Evolutionary conservation across 2,888 invertebrate species (phyloP).

Genomic region (Lacanobia oleracea): DNA sequence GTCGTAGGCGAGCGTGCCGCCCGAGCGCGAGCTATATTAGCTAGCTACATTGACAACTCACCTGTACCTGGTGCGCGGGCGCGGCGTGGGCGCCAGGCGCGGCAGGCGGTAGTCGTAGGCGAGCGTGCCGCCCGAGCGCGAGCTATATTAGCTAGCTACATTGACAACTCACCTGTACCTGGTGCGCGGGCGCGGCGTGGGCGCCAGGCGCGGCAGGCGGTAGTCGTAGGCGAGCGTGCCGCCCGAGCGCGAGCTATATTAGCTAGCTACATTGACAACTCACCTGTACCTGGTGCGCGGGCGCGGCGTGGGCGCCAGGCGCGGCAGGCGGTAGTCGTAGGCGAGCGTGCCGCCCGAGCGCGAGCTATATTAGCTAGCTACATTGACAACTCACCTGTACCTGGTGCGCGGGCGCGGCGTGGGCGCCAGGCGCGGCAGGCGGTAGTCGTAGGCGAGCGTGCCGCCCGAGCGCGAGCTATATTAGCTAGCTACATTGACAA

Average conservation of each 20-base stretch:
- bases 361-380: background rate
- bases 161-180: background rate
- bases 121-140: conserved; percentile 74
- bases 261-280: conserved; percentile 66
- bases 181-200: conserved; percentile 9
- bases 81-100: conserved; percentile 33
- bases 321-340: conserved; percentile 2
- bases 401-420: conserved; percentile 36
- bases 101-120: conserved; percentile 74
- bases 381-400: background rate
- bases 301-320: conserved; percentile 1
- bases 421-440: background rate
- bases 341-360: background rate
- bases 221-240: conserved; percentile 9
- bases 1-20: conserved; percentile 76
- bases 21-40: conserved; percentile 80
- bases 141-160: background rate
- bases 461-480: conserved; percentile 4
- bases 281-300: background rate
- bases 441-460: conserved; percentile 48
- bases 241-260: conserved; percentile 51
- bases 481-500: background rate
- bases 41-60: conserved; percentile 42
- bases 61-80: conserved; percentile 85
- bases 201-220: conserved; percentile 56